Percentiles rank a stretch among this genome's conserved stretches.
These are phyloP conservation scores for Coreius guichenoti DNA, from an alignment of 2,797 vertebrate genomes.

Conservation along the genomic window DNA sequence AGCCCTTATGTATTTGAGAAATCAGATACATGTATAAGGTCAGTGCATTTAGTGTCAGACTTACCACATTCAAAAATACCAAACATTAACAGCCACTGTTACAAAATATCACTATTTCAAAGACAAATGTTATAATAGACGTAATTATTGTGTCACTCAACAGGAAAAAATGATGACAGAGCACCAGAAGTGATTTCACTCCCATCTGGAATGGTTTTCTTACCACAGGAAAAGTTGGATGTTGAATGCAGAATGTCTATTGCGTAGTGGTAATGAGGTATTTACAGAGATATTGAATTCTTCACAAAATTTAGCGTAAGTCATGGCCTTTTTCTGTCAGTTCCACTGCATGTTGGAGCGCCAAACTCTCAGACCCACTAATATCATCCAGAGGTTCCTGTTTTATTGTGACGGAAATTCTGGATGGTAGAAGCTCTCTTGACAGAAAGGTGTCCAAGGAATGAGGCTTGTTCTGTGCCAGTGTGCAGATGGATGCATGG, in stretches of 20 bases:
- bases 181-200: neutral
- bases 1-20: constrained; percentile 16
- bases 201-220: constrained; percentile 3
- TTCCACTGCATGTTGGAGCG: neutral
- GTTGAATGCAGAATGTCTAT: neutral
- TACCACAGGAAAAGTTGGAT: constrained; percentile 3
- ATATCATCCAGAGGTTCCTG: constrained; percentile 8
- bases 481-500: constrained; percentile 82
- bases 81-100: neutral
- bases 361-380: neutral
- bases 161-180: neutral
- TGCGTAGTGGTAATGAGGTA: neutral
- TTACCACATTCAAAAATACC: neutral
- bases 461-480: constrained; percentile 78
- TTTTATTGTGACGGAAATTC: neutral
- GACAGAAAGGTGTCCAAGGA: neutral
- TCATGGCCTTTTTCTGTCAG: neutral
- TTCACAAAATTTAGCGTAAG: neutral
- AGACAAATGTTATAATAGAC: neutral
- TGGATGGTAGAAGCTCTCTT: neutral
- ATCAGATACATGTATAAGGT: neutral
- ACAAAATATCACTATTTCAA: constrained; percentile 2
- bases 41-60: neutral
- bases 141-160: neutral
- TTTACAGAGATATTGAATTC: neutral